Conservation (phyloP, 2,113 vertebrate species). For the Donacobius atricapilla region DNA sequence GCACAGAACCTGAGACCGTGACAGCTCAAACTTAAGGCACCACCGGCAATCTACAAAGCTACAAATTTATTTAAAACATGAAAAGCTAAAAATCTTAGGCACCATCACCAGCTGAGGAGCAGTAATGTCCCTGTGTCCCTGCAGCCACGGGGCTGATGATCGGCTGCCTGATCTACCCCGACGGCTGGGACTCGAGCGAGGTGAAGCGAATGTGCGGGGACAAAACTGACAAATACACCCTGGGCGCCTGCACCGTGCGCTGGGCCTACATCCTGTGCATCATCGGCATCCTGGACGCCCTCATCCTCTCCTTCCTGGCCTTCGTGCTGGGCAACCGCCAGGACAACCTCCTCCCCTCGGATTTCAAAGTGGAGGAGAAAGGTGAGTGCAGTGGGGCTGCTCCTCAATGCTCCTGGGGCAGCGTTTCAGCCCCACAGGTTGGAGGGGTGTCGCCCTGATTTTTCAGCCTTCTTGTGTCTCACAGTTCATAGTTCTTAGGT, state of each 20-base stretch:
- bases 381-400: constrained; percentile 54
- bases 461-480: too few relatives aligned
- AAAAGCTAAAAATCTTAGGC: too few relatives aligned
- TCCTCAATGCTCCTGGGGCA: fast-evolving
- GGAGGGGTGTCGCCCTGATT: too few relatives aligned
- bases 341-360: constrained; percentile 90
- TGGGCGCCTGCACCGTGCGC: constrained; percentile 95
- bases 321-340: constrained; percentile 93
- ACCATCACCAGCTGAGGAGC: too few relatives aligned
- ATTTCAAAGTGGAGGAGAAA: constrained; percentile 89
- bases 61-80: neutral
- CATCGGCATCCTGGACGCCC: constrained; percentile 92
- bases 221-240: constrained; percentile 91
- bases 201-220: constrained; percentile 93
- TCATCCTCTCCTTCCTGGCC: constrained; percentile 91
- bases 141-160: constrained; percentile 91
- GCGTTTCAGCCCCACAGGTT: fast-evolving
- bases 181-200: constrained; percentile 92
- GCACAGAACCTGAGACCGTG: too few relatives aligned
- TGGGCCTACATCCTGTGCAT: constrained; percentile 99
- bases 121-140: neutral
- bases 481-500: too few relatives aligned
- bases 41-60: neutral
- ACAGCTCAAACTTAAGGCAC: too few relatives aligned
- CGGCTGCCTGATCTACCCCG: constrained; percentile 95